phyloP scores from a whole-genome alignment of 2,113 vertebrate species.

The Chionis minor region DNA sequence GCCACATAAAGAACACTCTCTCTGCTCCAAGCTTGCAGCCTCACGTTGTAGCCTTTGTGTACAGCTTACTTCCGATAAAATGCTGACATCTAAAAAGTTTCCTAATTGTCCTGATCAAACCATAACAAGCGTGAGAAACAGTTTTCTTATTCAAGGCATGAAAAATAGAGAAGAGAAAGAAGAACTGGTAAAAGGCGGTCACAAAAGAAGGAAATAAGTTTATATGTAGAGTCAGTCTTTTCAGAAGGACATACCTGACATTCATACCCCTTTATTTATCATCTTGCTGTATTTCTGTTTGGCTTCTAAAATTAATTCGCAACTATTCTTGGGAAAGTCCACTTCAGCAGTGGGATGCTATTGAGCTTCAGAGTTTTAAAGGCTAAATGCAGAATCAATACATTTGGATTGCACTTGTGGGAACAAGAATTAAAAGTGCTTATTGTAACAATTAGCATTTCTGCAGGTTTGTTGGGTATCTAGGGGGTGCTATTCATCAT shows the following conservation, averaged over 20 bases:
- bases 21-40: not conserved
- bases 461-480: not conserved
- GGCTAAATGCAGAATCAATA: not conserved
- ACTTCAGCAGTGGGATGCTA: not conserved
- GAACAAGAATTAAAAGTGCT: not conserved
- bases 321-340: not conserved
- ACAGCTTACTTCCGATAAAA: not conserved
- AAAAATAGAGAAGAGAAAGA: not conserved
- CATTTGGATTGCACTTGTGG: not conserved
- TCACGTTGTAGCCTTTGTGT: not conserved
- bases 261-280: not conserved
- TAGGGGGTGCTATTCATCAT: not conserved
- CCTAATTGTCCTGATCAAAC: not conserved
- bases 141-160: not conserved
- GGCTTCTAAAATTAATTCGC: not conserved
- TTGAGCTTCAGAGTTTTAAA: not conserved
- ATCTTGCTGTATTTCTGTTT: not conserved
- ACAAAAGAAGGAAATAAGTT: not conserved
- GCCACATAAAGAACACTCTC: not conserved
- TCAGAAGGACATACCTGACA: not conserved
- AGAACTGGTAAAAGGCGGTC: not conserved
- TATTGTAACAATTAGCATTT: not conserved
- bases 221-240: not conserved
- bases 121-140: not conserved
- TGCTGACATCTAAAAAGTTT: not conserved